Conservation (phyloP, 2,797 vertebrate genomes). For the Bradypodion pumilum region DNA sequence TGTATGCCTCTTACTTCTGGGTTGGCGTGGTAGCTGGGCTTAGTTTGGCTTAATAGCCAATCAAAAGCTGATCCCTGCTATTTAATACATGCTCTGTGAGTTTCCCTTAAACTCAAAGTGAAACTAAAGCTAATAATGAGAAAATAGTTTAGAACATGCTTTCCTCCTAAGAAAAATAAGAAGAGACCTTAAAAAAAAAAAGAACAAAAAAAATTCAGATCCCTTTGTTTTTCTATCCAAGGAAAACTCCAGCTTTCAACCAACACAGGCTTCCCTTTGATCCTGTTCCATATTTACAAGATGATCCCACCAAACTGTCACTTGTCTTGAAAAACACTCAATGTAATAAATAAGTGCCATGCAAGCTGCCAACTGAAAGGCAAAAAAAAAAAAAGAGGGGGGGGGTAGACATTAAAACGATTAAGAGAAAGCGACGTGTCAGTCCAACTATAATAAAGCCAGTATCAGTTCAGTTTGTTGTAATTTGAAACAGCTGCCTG, state of each 20-base stretch:
- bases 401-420: slow-evolving; percentile 66
- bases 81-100: slow-evolving; percentile 32
- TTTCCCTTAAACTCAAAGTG: slow-evolving; percentile 31
- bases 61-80: neutral
- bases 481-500: slow-evolving; percentile 80
- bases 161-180: slow-evolving; percentile 63
- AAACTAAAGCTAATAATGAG: slow-evolving; percentile 54
- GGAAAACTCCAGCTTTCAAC: slow-evolving; percentile 62
- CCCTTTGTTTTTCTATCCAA: slow-evolving; percentile 48
- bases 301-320: slow-evolving; percentile 68
- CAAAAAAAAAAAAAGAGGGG: no score
- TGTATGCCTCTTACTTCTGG: neutral
- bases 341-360: slow-evolving; percentile 72
- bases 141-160: slow-evolving; percentile 42
- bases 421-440: slow-evolving; percentile 62
- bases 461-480: slow-evolving; percentile 64
- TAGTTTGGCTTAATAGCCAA: neutral
- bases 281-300: slow-evolving; percentile 64
- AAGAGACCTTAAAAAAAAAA: slow-evolving; percentile 33
- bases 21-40: neutral
- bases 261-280: slow-evolving; percentile 67
- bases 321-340: slow-evolving; percentile 65
- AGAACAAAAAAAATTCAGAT: slow-evolving; percentile 21
- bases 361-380: slow-evolving; percentile 60
- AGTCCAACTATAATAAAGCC: slow-evolving; percentile 72